Evolutionary conservation across 1,140 invertebrate species (phyloP).

Genomic region (Lordiphosa clarofinis): DNA sequence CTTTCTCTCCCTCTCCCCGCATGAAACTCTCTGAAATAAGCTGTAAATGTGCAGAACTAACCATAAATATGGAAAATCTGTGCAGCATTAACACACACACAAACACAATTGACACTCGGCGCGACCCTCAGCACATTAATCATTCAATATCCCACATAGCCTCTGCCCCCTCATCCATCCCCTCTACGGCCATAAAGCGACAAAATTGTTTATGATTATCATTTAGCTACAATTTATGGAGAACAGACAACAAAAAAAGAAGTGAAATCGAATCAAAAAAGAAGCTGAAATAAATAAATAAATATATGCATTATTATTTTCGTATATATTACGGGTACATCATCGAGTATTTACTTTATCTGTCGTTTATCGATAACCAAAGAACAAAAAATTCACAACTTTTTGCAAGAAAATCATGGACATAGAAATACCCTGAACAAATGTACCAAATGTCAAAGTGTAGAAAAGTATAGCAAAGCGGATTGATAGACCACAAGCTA

Average conservation of each 20-base stretch:
- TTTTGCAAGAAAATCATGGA: constrained; percentile 1
- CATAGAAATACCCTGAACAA: not conserved
- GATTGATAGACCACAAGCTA: not conserved
- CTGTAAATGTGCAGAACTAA: constrained; percentile 30
- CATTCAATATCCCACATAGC: constrained; percentile 46
- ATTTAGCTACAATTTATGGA: constrained; percentile 62
- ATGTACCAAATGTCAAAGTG: not conserved
- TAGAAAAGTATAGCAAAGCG: no score
- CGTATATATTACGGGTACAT: constrained; percentile 21
- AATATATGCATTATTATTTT: constrained; percentile 38
- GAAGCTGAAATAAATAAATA: constrained; percentile 34
- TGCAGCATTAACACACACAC: constrained; percentile 59
- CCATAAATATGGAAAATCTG: constrained; percentile 68
- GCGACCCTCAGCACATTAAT: constrained; percentile 64
- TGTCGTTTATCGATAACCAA: constrained; percentile 30
- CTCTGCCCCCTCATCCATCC: constrained; percentile 8
- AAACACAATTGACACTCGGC: constrained; percentile 67
- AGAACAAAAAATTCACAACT: not conserved
- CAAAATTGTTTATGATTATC: constrained; percentile 70
- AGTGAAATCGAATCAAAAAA: constrained; percentile 8
- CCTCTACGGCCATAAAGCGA: constrained; percentile 20
- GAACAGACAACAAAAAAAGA: constrained; percentile 7
- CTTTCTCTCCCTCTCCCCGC: no score
- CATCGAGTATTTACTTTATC: constrained; percentile 32
- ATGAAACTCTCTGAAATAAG: no score